Evolutionary conservation across 2,888 invertebrate species (phyloP).

Genomic region (Trichogramma dendrolimi): DNA sequence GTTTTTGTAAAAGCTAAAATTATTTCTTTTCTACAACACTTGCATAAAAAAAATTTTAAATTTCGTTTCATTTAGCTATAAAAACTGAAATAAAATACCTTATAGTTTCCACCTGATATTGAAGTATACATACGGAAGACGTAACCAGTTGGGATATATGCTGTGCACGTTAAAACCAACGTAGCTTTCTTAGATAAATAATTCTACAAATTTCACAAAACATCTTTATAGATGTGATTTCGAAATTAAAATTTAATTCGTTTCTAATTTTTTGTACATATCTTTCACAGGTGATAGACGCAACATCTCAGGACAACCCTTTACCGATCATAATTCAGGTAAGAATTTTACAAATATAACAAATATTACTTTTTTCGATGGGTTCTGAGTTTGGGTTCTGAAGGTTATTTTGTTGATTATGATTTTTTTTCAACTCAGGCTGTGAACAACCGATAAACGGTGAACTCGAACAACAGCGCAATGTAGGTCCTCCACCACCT

Average conservation of each 20-base stretch:
- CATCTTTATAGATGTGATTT: no score
- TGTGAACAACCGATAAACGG: slow-evolving; percentile 41
- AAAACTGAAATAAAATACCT: background rate
- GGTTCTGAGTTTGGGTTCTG: background rate
- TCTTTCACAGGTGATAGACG: slow-evolving; percentile 46
- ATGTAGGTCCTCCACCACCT: slow-evolving; percentile 25
- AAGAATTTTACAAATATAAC: slow-evolving; percentile 19
- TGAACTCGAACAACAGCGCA: slow-evolving; percentile 34
- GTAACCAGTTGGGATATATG: background rate
- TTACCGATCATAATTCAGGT: slow-evolving; percentile 44
- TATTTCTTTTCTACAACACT: no score
- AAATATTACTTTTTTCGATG: background rate
- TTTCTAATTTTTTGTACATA: background rate
- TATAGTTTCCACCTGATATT: background rate
- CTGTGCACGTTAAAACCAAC: no score
- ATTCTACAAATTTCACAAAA: no score
- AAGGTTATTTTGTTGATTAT: background rate
- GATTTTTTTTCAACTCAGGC: slow-evolving; percentile 28
- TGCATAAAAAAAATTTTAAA: background rate
- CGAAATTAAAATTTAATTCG: no score
- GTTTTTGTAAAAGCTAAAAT: no score
- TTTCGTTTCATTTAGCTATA: background rate
- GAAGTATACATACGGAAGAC: background rate
- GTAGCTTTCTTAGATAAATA: no score
- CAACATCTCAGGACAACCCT: slow-evolving; percentile 39